Evolutionary conservation across 1,140 invertebrate species (phyloP), one percentile per base, ranked within the genome.

Genomic region (Holcopasites calliopsidis): DNA sequence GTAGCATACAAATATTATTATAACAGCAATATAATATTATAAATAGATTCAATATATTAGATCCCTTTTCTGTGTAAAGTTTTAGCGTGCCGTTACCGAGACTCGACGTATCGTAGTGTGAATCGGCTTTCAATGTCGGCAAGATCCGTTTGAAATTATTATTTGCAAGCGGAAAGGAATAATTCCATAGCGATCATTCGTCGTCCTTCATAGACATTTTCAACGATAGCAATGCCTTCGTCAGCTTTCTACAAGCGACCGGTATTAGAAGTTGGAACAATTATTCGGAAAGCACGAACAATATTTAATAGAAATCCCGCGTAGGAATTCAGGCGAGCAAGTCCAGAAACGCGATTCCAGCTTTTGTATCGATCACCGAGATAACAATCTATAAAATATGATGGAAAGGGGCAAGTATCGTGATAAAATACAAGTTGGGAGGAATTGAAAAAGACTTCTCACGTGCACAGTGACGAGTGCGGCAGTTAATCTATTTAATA

Each of bases 201-300:
- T 50, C 16, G 23, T 21, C 2, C 52, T 33, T 62, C 64, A 58
- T 75, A 69, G 73, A 75, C 81, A 84, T 84, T 83, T 83, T 83
- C 77, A 58, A 66, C 82, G 81, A 84, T 83, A 73, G 69, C 26
- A 52, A 55, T 72, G 74, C 49, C 47, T 73, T 68, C 40, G 21
- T 71, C 68, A 69, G 74, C 55, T 61, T 70, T 70, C 81, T 83
- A 82, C 54, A 83, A 83, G 73, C 69, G 55, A 60, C 23, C 64
- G 11, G 44, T 47, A 60, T 44, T 71, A 28, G 47, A 57, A 79
- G 64, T 40, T 62, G 62, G 40, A 62, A 21, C 80, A 80, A n/a
- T 13, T 47, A 47, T 47, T 61, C 54, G 35, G 60, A 40, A 77
- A 68, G 26, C 38, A 40, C 18, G 55, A n/a, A 52, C 16, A 21